phyloP scores from a whole-genome alignment of 2,113 vertebrate genomes.

The Grallaria varia region DNA sequence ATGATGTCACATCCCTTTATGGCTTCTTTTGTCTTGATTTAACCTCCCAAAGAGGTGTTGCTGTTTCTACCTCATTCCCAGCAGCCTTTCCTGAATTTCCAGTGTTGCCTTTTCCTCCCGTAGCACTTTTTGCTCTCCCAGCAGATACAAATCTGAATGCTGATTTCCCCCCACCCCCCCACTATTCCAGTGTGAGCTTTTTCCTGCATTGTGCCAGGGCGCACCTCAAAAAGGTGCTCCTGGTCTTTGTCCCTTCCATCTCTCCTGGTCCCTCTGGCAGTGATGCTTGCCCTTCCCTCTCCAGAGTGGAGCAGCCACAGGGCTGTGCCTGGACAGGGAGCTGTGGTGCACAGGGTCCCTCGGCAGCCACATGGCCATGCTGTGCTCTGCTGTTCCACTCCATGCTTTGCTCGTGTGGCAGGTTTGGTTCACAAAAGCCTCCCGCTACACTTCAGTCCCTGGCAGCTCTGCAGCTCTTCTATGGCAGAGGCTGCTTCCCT shows the following conservation, averaged over 20 bases:
- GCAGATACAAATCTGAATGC: neutral
- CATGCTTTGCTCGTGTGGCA: fast-evolving
- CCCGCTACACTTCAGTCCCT: neutral
- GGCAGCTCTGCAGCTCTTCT: neutral
- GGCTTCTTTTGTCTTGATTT: neutral
- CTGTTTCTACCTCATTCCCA: neutral
- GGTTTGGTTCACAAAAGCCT: neutral
- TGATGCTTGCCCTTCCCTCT: too few species aligned
- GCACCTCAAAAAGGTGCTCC: neutral
- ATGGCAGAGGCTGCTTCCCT: neutral
- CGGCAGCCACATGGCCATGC: fast-evolving
- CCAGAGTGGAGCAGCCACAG: neutral
- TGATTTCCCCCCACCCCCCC: neutral
- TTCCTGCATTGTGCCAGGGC: neutral
- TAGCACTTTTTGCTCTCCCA: neutral
- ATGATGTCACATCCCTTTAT: fast-evolving
- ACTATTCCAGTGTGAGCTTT: neutral
- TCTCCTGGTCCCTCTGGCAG: neutral
- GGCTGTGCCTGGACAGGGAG: fast-evolving
- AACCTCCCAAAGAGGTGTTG: neutral
- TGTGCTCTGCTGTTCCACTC: neutral
- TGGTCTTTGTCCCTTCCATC: neutral
- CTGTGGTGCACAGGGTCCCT: fast-evolving
- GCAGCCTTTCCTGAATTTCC: neutral
- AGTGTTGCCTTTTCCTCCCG: neutral